Evolutionary conservation across 2,888 invertebrate species (phyloP).

Genomic region (Pollenia amentaria): DNA sequence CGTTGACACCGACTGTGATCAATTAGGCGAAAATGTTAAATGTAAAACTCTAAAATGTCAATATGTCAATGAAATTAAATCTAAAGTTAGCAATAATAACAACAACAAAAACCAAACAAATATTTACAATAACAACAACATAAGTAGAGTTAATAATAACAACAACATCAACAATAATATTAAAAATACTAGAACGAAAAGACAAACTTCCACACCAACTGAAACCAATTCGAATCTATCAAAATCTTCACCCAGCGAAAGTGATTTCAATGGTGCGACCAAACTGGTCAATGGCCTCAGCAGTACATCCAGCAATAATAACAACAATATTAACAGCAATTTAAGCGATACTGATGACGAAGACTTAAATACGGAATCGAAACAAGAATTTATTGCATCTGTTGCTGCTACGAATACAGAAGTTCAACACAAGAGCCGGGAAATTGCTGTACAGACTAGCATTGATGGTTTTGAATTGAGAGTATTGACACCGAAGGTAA

Average conservation of each 20-base stretch:
- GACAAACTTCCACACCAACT: constrained; percentile 72
- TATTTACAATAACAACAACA: constrained; percentile 63
- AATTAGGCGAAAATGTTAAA: constrained; percentile 79
- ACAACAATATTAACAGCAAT: constrained; percentile 15
- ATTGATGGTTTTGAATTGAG: constrained; percentile 81
- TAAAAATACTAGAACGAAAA: constrained; percentile 68
- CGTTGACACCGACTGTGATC: constrained; percentile 83
- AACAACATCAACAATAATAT: constrained; percentile 54
- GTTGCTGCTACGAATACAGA: constrained; percentile 1
- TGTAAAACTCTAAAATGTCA: constrained; percentile 80
- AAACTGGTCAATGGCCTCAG: constrained; percentile 71
- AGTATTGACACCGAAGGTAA: constrained; percentile 77
- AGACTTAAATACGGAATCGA: constrained; percentile 67
- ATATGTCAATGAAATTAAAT: constrained; percentile 76
- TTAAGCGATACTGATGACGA: constrained; percentile 74
- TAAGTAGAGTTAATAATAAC: constrained; percentile 35
- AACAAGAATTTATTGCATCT: constrained; percentile 24
- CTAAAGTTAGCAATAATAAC: constrained; percentile 50
- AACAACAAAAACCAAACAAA: constrained; percentile 59
- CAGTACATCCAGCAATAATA: constrained; percentile 22
- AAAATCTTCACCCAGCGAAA: constrained; percentile 71
- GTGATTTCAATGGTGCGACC: constrained; percentile 59
- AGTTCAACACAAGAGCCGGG: constrained; percentile 76
- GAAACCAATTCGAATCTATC: constrained; percentile 70
- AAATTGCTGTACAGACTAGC: constrained; percentile 83